A percentile compares a stretch with the other conserved stretches of the same genome.
Evolutionary conservation across 2,888 invertebrate species (phyloP).

Genomic region (Plutella xylostella): DNA sequence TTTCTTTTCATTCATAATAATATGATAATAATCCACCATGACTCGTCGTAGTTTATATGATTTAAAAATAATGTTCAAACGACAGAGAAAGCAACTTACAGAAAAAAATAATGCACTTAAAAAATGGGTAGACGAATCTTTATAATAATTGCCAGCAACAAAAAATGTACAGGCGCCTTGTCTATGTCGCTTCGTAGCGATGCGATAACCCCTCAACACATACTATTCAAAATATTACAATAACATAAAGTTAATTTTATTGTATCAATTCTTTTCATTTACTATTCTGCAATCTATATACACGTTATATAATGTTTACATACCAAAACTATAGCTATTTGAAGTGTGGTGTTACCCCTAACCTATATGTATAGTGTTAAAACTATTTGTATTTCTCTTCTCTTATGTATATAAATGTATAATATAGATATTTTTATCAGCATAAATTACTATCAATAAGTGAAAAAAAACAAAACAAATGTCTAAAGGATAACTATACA

Average conservation of each 20-base stretch:
- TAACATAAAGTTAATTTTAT: constrained; percentile 61
- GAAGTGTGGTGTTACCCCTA: constrained; percentile 61
- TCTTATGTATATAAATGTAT: constrained; percentile 46
- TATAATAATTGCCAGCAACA: constrained; percentile 47
- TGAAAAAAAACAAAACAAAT: constrained; percentile 51
- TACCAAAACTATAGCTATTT: constrained; percentile 65
- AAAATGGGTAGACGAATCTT: constrained; percentile 40
- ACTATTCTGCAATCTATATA: constrained; percentile 62
- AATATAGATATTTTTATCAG: constrained; percentile 40
- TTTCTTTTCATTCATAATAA: constrained; percentile 70
- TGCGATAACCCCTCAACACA: constrained; percentile 36
- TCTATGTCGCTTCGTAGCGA: neutral
- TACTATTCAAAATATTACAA: constrained; percentile 56
- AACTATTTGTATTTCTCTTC: constrained; percentile 67
- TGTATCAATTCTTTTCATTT: constrained; percentile 59
- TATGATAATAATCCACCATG: constrained; percentile 59
- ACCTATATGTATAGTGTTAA: constrained; percentile 66
- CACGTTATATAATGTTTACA: constrained; percentile 59
- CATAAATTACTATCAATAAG: constrained; percentile 69
- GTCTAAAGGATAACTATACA: constrained; percentile 56
- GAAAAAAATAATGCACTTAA: constrained; percentile 64
- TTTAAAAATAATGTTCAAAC: constrained; percentile 65
- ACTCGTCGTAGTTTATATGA: constrained; percentile 67
- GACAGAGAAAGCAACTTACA: constrained; percentile 69
- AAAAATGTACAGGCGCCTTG: constrained; percentile 31